Percentiles rank a stretch among this genome's conserved stretches.
phyloP scores from a whole-genome alignment of 2,797 vertebrate genomes.

The Capromys pilorides region DNA sequence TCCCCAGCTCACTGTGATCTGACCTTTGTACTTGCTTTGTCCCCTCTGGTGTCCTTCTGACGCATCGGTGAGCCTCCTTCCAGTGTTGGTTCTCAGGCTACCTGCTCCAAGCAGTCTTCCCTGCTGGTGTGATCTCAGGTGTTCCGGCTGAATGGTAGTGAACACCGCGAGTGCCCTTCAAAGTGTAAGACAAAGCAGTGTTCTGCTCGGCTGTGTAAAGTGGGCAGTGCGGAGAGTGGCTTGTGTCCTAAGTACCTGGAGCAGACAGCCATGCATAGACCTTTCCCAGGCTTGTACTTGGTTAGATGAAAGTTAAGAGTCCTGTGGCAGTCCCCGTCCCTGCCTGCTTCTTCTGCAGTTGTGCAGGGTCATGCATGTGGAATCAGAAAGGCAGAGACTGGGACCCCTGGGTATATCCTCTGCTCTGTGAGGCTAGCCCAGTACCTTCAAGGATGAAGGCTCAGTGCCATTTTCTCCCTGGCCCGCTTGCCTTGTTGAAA shows the following conservation, averaged over 20 bases:
- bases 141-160: background rate
- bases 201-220: background rate
- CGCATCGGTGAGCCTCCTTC: background rate
- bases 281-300: background rate
- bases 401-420: background rate
- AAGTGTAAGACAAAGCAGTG: background rate
- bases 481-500: background rate
- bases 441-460: background rate
- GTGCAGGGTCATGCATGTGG: too few relatives aligned
- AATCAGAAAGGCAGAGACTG: background rate
- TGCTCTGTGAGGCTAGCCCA: background rate
- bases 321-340: background rate
- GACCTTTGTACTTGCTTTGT: background rate
- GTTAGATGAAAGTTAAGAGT: background rate
- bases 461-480: background rate
- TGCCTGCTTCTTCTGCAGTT: background rate
- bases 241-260: background rate
- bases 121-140: background rate
- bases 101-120: background rate
- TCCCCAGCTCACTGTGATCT: background rate
- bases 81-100: too few relatives aligned
- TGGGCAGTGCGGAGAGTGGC: background rate
- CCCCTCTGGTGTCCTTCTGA: background rate
- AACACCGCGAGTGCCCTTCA: background rate
- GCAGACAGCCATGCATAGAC: background rate